Conservation (phyloP, 35 echinoderm and acorn worm species). For the Lytechinus variegatus region DNA sequence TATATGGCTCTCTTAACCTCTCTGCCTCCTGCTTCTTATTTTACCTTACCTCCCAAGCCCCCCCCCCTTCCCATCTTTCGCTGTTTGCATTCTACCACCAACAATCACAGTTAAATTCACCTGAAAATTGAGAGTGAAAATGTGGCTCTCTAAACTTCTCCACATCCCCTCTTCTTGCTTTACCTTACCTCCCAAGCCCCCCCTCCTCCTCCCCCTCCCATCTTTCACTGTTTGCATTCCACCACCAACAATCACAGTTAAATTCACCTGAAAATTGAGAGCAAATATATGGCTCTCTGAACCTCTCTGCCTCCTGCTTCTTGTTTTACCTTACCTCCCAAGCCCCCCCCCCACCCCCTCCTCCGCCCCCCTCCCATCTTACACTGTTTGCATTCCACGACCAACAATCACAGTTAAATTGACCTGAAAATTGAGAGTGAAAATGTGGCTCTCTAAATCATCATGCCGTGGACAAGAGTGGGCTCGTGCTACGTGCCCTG, state of each 20-base stretch:
- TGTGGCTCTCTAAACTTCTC: neutral
- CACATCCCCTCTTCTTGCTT: neutral
- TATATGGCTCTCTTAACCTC: neutral
- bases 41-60: neutral
- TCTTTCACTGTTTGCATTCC: neutral
- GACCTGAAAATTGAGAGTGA: neutral
- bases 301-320: neutral
- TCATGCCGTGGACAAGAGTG: neutral
- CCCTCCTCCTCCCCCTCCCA: neutral
- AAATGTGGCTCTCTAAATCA: neutral
- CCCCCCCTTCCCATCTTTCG: neutral
- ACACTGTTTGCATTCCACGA: neutral
- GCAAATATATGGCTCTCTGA: too few species aligned
- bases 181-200: neutral
- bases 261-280: too few species aligned
- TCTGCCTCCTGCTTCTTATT: too few species aligned
- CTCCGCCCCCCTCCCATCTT: neutral
- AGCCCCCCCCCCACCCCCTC: too few species aligned
- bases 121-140: neutral
- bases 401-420: neutral
- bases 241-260: too few species aligned
- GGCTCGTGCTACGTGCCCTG: neutral
- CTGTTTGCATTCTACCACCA: neutral
- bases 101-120: neutral
- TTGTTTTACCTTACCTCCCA: neutral